A percentile compares a stretch with the other conserved stretches of the same genome.
Conservation (phyloP, 2,113 vertebrate species). For the Platanista minor region DNA sequence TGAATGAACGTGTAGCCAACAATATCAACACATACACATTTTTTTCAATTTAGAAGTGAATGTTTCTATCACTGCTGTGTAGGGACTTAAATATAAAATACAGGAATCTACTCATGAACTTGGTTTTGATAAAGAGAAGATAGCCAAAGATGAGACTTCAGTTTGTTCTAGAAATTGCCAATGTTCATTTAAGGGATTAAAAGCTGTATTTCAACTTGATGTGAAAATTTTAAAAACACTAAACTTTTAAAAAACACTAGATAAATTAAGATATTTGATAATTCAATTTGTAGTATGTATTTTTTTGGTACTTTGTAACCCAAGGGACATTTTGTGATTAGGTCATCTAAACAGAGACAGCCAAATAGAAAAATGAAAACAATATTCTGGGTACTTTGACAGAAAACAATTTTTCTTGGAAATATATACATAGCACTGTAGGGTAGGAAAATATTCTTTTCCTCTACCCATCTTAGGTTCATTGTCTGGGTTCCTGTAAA, state of each 20-base stretch:
- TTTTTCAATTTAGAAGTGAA: conserved; percentile 27
- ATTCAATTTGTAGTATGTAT: neutral
- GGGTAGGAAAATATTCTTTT: neutral
- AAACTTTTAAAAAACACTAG: neutral
- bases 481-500: neutral
- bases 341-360: neutral
- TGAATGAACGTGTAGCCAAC: neutral
- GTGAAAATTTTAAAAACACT: neutral
- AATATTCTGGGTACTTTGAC: neutral
- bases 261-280: neutral
- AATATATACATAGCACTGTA: neutral
- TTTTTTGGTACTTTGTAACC: neutral
- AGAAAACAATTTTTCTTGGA: neutral
- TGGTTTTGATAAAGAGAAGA: conserved; percentile 7
- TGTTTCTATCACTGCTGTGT: neutral
- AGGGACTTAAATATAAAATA: conserved; percentile 22
- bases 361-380: neutral
- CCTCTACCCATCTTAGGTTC: neutral
- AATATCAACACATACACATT: conserved; percentile 18
- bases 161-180: neutral
- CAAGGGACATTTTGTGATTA: neutral
- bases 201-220: neutral
- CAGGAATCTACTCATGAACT: neutral
- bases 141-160: neutral
- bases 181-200: neutral